Percentiles rank a stretch among this genome's conserved stretches.
Evolutionary conservation across 2,113 vertebrate species (phyloP).

Genomic region (Ibidorhyncha struthersii): DNA sequence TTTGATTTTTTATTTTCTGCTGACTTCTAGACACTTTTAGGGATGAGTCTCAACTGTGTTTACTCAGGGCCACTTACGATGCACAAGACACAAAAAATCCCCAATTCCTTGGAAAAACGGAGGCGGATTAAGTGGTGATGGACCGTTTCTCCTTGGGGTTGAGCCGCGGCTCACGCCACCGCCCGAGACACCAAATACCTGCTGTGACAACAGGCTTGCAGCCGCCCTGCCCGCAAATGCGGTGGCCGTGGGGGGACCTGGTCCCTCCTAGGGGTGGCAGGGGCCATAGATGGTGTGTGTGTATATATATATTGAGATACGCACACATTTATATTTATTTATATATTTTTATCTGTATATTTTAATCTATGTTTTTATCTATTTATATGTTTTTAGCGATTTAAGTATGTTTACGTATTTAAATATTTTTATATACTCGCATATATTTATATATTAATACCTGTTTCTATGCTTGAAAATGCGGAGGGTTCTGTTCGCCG

Average conservation of each 20-base stretch:
- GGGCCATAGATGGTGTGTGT: neutral
- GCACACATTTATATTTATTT: neutral
- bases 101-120: neutral
- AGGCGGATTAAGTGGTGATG: neutral
- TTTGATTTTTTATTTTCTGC: neutral
- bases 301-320: neutral
- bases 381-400: neutral
- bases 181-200: neutral
- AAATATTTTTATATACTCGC: no score
- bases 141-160: neutral
- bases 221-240: accelerated
- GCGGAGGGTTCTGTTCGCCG: neutral
- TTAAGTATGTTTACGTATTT: neutral
- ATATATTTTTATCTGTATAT: no score
- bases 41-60: neutral
- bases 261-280: neutral
- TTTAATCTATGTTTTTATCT: neutral
- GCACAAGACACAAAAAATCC: accelerated
- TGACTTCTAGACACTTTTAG: neutral
- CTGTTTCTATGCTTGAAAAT: neutral
- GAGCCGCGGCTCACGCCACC: neutral
- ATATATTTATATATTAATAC: neutral
- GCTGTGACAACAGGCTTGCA: neutral
- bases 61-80: neutral
- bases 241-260: neutral